These are phyloP conservation scores for Anoncus sp. DNA, from an alignment of 2,888 invertebrate genomes.

Conservation along the genomic window DNA sequence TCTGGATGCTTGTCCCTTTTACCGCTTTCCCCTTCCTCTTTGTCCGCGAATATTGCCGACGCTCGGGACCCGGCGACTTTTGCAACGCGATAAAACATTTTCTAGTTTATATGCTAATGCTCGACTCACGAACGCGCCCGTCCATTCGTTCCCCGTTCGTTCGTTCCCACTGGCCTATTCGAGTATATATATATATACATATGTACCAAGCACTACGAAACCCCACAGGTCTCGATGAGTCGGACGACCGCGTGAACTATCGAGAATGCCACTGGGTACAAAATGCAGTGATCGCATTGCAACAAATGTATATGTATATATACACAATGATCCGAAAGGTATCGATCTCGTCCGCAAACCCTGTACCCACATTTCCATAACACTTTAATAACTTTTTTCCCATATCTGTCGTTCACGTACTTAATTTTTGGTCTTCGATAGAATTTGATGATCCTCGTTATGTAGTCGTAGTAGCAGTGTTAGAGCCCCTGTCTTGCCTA, in stretches of 20 bases:
- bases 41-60: constrained; percentile 44
- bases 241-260: constrained; percentile 54
- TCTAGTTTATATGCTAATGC: constrained; percentile 73
- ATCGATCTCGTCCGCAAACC: constrained; percentile 38
- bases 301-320: constrained; percentile 5
- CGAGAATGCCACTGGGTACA: constrained; percentile 51
- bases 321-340: background rate
- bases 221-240: constrained; percentile 49
- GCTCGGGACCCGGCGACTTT: constrained; percentile 50
- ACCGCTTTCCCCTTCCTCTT: constrained; percentile 21
- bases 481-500: too few relatives aligned
- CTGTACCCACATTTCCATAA: background rate
- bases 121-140: constrained; percentile 48
- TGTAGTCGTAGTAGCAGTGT: too few relatives aligned
- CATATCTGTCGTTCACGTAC: background rate
- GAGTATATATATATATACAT: constrained; percentile 12
- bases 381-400: background rate
- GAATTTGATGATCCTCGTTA: background rate
- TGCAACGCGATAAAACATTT: constrained; percentile 69
- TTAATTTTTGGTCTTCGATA: background rate
- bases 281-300: constrained; percentile 44
- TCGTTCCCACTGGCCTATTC: constrained; percentile 52
- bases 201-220: constrained; percentile 26
- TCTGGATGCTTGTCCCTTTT: constrained; percentile 18
- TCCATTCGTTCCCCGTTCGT: constrained; percentile 56